These are phyloP conservation scores for Ormyrus thymus DNA, from an alignment of 2,888 invertebrate species.

Conservation along the genomic window DNA sequence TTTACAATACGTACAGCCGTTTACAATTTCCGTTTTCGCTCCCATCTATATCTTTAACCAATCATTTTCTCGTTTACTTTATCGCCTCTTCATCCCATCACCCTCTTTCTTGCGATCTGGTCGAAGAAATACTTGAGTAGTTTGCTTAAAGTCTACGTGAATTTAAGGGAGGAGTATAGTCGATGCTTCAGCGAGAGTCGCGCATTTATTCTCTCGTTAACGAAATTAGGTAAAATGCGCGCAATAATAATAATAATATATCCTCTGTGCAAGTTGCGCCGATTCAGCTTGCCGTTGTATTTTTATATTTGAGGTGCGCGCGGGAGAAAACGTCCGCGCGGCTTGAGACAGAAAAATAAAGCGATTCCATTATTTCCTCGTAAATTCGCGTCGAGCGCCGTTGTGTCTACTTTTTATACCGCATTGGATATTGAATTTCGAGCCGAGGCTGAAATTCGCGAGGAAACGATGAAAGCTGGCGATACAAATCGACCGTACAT, in stretches of 20 bases:
- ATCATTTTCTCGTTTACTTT: background rate
- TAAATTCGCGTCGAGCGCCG: background rate
- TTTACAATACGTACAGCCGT: conserved; percentile 71
- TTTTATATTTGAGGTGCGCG: background rate
- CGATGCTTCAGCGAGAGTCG: conserved; percentile 56
- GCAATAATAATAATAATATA: background rate
- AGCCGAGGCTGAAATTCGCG: background rate
- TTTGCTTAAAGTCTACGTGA: conserved; percentile 55
- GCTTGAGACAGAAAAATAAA: background rate
- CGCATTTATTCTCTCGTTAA: conserved; percentile 20
- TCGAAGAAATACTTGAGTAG: conserved; percentile 63
- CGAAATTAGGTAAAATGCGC: conserved; percentile 18
- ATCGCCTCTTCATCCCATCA: background rate
- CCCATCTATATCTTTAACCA: background rate
- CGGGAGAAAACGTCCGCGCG: background rate
- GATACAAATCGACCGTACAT: conserved; percentile 33
- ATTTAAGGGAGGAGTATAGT: conserved; percentile 43
- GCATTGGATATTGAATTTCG: conserved; percentile 3
- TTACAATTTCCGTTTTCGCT: conserved; percentile 57
- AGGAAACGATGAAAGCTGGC: conserved; percentile 12
- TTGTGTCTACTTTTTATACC: background rate
- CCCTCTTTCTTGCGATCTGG: conserved; percentile 60
- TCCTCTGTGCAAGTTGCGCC: conserved; percentile 1
- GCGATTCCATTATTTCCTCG: conserved; percentile 11
- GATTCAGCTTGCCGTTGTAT: background rate